These are phyloP conservation scores for Trilocha varians DNA, from an alignment of 2,888 invertebrate species.

Conservation along the genomic window DNA sequence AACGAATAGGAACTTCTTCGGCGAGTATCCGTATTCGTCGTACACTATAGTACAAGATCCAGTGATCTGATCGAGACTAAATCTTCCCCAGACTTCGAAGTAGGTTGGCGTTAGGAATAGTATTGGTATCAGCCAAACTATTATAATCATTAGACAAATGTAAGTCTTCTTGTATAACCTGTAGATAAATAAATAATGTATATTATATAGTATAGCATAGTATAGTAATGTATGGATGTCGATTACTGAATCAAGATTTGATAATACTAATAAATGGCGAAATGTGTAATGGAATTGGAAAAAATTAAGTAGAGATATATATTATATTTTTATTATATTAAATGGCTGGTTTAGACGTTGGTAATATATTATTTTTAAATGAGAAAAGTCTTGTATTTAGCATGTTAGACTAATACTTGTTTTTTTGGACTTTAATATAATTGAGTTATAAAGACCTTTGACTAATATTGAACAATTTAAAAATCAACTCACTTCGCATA, in stretches of 20 bases:
- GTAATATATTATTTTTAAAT: too few species aligned
- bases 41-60: slow-evolving; percentile 86
- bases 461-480: not conserved
- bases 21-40: slow-evolving; percentile 76
- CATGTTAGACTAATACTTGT: too few species aligned
- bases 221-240: too few species aligned
- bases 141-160: slow-evolving; percentile 79
- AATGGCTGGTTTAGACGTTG: too few species aligned
- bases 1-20: slow-evolving; percentile 86
- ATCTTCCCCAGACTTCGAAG: slow-evolving; percentile 83
- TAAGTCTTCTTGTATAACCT: slow-evolving; percentile 80
- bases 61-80: slow-evolving; percentile 80
- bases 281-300: not conserved
- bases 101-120: slow-evolving; percentile 81
- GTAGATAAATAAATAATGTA: too few species aligned
- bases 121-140: slow-evolving; percentile 81
- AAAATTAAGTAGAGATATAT: not conserved
- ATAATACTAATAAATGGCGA: too few species aligned
- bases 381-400: too few species aligned
- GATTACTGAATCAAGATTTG: too few species aligned
- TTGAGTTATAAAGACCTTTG: not conserved
- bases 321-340: too few species aligned
- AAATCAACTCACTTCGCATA: slow-evolving; percentile 78
- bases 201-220: too few species aligned
- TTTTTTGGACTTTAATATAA: too few species aligned